Base-by-base conservation (phyloP, 2,797 vertebrate species). In the Crenichthys baileyi region DNA sequence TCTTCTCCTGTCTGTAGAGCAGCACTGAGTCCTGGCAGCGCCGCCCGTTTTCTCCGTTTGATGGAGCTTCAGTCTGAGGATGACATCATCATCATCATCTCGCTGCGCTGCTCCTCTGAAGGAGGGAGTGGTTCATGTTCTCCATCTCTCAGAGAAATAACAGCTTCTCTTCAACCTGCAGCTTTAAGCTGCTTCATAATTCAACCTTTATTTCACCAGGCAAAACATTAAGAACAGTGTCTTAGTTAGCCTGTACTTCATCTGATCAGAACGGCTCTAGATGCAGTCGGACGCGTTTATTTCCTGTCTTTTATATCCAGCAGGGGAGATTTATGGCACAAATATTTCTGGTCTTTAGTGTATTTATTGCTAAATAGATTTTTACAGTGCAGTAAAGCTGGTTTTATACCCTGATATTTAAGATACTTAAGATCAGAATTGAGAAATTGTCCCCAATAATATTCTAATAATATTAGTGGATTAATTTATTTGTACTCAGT, bases 71-170 rank as follows among this genome's bases (percentile, higher is more conserved):
- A 55, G 73, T 70, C 73, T 83, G 78, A 61, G 70, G 80, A 88
- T 88, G 87, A 90, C 81, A 87, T 88, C 84, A 91, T 77, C 79
- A 70, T 55, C 20, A 70, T 77, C 44, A 9, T 76, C 48, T 51
- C 20, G 48, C 70, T 72, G 48, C 20, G 48, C 70, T 72, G 58
- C 58, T n/a, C 18, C 60, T 63, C 60, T 36, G 71, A 31, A 72
- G 71, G 50, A 72, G 51, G 71, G 71, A 72, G 71, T 56, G 71
- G 71, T 72, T 24, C 50, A 24, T 31, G 31, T 36, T 39, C 51
- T 72, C 50, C 41, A 44, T 46, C 65, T n/a, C 0, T 41, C 39
- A 44, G 39, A 44, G 65, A 44, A 44, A 68, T 24, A 44, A n/a
- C 22, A 46, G 22, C 65, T 67, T 44, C 4, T 41, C 22, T n/a